Conservation (phyloP, 2,888 invertebrate genomes). For the Aphelenchoides bicaudatus region DNA sequence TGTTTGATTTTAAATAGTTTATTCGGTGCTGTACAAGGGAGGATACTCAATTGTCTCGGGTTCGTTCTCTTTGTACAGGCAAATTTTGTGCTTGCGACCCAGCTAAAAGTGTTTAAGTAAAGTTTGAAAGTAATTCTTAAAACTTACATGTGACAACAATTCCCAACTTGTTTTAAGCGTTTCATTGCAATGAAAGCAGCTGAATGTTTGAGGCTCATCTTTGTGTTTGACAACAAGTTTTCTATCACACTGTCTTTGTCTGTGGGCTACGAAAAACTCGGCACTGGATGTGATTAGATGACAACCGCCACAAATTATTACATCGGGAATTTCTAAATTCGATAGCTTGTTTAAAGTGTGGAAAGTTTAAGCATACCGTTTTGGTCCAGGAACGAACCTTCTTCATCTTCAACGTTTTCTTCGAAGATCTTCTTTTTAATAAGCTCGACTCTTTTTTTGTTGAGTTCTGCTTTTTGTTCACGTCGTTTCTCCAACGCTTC, state of each 20-base stretch:
- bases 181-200: constrained; percentile 12
- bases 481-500: no score
- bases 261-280: constrained; percentile 14
- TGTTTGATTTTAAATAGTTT: no score
- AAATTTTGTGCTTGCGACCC: constrained; percentile 9
- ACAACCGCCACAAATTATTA: constrained; percentile 18
- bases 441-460: background rate
- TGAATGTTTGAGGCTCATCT: constrained; percentile 13
- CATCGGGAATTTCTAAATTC: constrained; percentile 14
- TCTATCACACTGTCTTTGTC: constrained; percentile 16
- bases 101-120: no score
- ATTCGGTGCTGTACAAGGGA: no score
- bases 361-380: constrained; percentile 8
- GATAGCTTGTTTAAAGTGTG: background rate
- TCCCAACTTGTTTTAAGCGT: constrained; percentile 8
- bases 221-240: constrained; percentile 8
- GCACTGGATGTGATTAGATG: constrained; percentile 15
- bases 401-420: constrained; percentile 4
- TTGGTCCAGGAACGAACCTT: constrained; percentile 15
- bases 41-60: constrained; percentile 3
- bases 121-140: no score
- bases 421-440: background rate
- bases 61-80: background rate
- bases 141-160: constrained; percentile 10
- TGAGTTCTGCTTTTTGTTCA: background rate